Evolutionary conservation across 92 coral and sea anemone genomes (phyloP).

Genomic region (Porites lobata): DNA sequence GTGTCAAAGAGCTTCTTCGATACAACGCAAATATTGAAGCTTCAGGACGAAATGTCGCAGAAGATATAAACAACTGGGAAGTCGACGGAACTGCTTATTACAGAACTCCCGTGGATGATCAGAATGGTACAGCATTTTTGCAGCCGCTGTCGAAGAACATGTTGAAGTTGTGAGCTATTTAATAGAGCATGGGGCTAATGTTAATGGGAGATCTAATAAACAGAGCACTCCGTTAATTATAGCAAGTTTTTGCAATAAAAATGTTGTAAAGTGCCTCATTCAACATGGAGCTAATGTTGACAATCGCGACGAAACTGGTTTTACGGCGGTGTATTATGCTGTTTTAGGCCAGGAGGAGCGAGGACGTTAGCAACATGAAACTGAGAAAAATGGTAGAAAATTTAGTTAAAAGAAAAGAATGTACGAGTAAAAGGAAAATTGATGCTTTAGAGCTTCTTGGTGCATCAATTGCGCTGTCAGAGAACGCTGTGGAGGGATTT

Average conservation of each 20-base stretch:
- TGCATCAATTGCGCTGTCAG: neutral
- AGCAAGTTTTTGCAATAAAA: neutral
- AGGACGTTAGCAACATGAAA: neutral
- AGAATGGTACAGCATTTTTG: neutral
- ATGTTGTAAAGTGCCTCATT: neutral
- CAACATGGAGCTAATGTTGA: neutral
- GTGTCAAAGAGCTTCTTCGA: neutral
- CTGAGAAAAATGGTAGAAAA: neutral
- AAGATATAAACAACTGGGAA: neutral
- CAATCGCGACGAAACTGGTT: neutral
- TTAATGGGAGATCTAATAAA: neutral
- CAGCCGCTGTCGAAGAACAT: neutral
- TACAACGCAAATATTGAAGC: neutral
- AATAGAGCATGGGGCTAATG: neutral
- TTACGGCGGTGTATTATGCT: too few species aligned
- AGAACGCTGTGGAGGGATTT: neutral
- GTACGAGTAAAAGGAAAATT: neutral
- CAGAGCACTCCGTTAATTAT: neutral
- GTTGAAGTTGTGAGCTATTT: neutral
- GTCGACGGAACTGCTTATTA: neutral
- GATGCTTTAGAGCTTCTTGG: neutral
- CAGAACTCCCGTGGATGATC: neutral
- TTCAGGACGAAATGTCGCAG: neutral
- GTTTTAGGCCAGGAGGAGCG: too few species aligned
- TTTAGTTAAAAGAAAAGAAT: neutral